Evolutionary conservation across 1,140 invertebrate genomes (phyloP), one percentile per base, ranked within the genome.

Genomic region (Heterodera carotae): DNA sequence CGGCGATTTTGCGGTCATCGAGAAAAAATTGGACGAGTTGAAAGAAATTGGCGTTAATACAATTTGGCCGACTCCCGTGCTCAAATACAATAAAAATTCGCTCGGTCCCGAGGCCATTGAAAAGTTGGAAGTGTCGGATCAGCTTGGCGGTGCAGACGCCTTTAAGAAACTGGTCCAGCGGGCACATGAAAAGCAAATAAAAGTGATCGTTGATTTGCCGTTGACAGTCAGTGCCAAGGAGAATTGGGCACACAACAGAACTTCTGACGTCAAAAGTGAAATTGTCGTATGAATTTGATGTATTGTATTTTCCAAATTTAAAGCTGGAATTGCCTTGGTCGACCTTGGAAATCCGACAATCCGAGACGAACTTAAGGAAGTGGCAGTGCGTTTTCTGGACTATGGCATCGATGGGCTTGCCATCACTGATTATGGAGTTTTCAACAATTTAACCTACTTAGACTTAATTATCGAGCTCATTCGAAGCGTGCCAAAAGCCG

Each of bases 21-120:
- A 78, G 8, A 81, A 88, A 68, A 87, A 86, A 72, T 76, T 86
- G 29, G 83, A 84, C 53, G 68, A 86, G 12, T 72, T 86, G 25
- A 75, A 81, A 8, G 80, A 80, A 29, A 80, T 88, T 31, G 85
- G 85, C 22, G 80, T 88, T 22, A 82, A 75, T 12, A 73, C 83
- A 39, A 67, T 86, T 53, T 86, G 87, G 80, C 75, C 79, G 25
- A 78, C 83, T 29, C 85, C 85, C 27, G 66, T 86, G 34, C 59
- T 86, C 22, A 76, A 76, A 27, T 79, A 73, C 39, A 29, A 75
- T 27, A 86, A 86, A 75, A 79, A 86, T 59, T 68, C 76, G 31
- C 82, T 83, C 71, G 56, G 78, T 7, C 60, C 64, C 29, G 85
- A 81, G 43, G 80, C 85, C 33, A 60, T 84, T 10, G 83, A 84